Evolutionary conservation across 2,888 invertebrate genomes (phyloP).

Genomic region (Erebia epiphron): DNA sequence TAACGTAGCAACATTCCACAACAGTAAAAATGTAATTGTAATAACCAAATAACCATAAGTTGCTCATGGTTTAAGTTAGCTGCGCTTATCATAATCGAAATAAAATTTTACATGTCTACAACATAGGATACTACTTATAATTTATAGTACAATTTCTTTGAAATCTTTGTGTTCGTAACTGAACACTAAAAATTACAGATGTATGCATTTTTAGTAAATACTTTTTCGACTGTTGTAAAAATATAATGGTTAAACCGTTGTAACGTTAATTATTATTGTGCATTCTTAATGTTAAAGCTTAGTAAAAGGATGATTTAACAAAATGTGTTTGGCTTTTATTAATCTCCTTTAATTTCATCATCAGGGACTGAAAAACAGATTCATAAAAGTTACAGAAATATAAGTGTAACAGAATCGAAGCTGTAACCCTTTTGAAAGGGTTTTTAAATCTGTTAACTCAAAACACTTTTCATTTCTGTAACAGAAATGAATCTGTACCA

Average conservation of each 20-base stretch:
- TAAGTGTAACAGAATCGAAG: too few relatives aligned
- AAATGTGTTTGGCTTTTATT: slow-evolving; percentile 27
- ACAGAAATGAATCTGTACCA: too few relatives aligned
- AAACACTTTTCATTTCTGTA: too few relatives aligned
- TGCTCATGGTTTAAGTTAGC: slow-evolving; percentile 1
- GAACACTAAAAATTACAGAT: background rate
- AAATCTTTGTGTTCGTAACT: background rate
- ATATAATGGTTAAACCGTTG: slow-evolving; percentile 68
- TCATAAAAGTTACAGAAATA: too few relatives aligned
- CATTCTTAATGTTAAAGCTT: slow-evolving; percentile 76
- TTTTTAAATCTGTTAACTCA: too few relatives aligned
- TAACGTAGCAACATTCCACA: slow-evolving; percentile 34
- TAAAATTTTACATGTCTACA: background rate
- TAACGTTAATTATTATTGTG: slow-evolving; percentile 60
- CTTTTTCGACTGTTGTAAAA: slow-evolving; percentile 46
- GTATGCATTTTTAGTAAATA: slow-evolving; percentile 12
- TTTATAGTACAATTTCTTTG: background rate
- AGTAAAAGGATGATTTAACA: slow-evolving; percentile 72
- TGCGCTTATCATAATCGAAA: background rate
- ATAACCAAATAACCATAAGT: background rate
- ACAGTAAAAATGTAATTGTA: background rate
- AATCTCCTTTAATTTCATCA: background rate
- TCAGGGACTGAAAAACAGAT: too few relatives aligned
- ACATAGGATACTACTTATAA: background rate
- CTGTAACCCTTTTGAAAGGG: too few relatives aligned